Base-by-base conservation (phyloP, 1,140 invertebrate genomes). In the Panagrolaimus sp. region DNA sequence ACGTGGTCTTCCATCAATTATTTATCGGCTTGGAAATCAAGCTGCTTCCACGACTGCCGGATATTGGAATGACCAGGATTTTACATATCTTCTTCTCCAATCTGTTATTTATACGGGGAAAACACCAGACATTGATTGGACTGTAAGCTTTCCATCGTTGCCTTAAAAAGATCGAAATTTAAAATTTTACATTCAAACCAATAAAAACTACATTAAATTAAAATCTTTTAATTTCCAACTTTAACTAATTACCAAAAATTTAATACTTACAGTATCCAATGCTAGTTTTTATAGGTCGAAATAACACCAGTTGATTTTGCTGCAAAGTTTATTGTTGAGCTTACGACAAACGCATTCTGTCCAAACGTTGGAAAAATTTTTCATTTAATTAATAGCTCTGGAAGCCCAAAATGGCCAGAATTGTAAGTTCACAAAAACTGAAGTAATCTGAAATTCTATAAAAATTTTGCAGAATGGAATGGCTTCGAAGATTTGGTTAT, bases 271-370 rank as follows among this genome's bases (percentile, higher is more conserved):
- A 38, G 31, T 67, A 20, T 11, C 0, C 3, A 8, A 31, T n/a
- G n/a, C n/a, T n/a, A n/a, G n/a, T 45, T 27, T 63, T 67, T 43
- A n/a, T 43, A 84, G 69, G 79, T 87, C 76, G 86, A 87, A 70
- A 78, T 87, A 77, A 87, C 86, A 5, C 86, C 86, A 9, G 86
- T 87, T 9, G 84, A 87, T 68, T 87, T 87, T 79, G 81, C 84
- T 11, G 79, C 83, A 42, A 77, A 83, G 68, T 79, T 84, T 64
- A 83, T 87, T 67, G 79, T 84, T 5, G 71, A 73, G 13, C 66
- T 86, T 51, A 78, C 78, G 2, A 77, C 74, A 23, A 69, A 75
- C 0, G 74, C 82, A 63, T 82, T 85, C 61, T 73, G 85, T 43
- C 65, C 78, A 46, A 75, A 82, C 46, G 74, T 85, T 42, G 85